Percentiles rank a stretch among this genome's conserved stretches.
Evolutionary conservation across 2,113 vertebrate genomes (phyloP).

Genomic region (Indicator maculatus): DNA sequence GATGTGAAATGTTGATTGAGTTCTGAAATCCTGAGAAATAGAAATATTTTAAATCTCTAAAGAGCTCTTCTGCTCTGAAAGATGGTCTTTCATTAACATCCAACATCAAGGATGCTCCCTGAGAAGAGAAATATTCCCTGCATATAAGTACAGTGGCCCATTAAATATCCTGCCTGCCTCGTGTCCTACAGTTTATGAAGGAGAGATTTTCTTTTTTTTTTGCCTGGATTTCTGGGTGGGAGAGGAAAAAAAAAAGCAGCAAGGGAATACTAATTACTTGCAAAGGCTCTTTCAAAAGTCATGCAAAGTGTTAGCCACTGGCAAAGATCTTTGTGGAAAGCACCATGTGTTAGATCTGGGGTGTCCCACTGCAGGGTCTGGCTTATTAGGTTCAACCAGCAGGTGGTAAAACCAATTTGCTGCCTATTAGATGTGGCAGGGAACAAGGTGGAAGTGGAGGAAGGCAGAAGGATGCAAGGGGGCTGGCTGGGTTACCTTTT

Average conservation of each 20-base stretch:
- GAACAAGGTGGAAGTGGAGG: background rate
- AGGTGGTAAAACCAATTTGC: background rate
- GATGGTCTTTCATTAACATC: background rate
- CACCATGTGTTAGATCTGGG: background rate
- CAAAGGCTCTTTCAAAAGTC: background rate
- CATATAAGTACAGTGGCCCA: background rate
- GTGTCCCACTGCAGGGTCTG: background rate
- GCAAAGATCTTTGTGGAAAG: background rate
- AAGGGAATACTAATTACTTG: background rate
- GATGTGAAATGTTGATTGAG: conserved; percentile 4
- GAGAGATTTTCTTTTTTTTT: background rate
- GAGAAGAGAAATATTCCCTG: background rate
- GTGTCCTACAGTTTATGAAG: background rate
- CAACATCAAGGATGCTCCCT: background rate
- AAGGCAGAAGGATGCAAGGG: background rate
- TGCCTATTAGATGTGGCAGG: background rate
- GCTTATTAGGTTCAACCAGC: background rate
- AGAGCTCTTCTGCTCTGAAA: background rate
- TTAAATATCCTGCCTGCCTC: background rate
- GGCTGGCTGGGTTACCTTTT: background rate
- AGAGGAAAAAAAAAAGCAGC: background rate
- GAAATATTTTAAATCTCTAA: background rate
- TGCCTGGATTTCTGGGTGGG: background rate
- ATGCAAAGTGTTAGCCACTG: background rate
- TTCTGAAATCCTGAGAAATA: background rate